A percentile compares a stretch with the other conserved stretches of the same genome.
phyloP scores from a whole-genome alignment of 2,888 invertebrate genomes.

The Monochamus alternatus region DNA sequence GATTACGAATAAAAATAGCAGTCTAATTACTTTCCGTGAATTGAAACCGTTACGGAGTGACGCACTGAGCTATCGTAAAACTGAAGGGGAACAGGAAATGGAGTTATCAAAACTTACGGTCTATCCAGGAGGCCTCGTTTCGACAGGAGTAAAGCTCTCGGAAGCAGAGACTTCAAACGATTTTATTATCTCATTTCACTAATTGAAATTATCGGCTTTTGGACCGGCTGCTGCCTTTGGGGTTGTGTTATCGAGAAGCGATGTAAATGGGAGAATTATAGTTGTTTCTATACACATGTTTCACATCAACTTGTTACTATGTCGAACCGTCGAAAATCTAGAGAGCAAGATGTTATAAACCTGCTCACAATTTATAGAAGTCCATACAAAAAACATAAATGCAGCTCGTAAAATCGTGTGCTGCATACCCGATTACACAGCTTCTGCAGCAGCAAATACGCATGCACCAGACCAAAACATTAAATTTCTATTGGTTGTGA shows the following conservation, averaged over 20 bases:
- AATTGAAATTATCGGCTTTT: slow-evolving; percentile 17
- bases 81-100: slow-evolving; percentile 9
- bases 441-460: too few relatives aligned
- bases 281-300: background rate
- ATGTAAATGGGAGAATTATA: background rate
- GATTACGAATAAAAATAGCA: background rate
- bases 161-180: slow-evolving; percentile 1
- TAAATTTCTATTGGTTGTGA: too few relatives aligned
- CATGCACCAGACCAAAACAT: too few relatives aligned
- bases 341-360: too few relatives aligned
- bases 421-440: too few relatives aligned
- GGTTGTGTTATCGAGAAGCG: background rate
- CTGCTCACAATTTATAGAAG: too few relatives aligned
- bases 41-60: background rate
- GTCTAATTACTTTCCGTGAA: background rate
- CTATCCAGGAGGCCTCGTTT: slow-evolving; percentile 7
- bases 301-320: too few relatives aligned
- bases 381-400: too few relatives aligned
- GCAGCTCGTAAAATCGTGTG: too few relatives aligned
- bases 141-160: background rate
- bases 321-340: too few relatives aligned
- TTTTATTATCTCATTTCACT: slow-evolving; percentile 4
- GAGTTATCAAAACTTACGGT: slow-evolving; percentile 5
- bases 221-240: background rate
- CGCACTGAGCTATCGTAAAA: background rate